Evolutionary conservation across 2,888 invertebrate species (phyloP), one percentile per base, ranked within the genome.

Genomic region (Tethea ocularis): DNA sequence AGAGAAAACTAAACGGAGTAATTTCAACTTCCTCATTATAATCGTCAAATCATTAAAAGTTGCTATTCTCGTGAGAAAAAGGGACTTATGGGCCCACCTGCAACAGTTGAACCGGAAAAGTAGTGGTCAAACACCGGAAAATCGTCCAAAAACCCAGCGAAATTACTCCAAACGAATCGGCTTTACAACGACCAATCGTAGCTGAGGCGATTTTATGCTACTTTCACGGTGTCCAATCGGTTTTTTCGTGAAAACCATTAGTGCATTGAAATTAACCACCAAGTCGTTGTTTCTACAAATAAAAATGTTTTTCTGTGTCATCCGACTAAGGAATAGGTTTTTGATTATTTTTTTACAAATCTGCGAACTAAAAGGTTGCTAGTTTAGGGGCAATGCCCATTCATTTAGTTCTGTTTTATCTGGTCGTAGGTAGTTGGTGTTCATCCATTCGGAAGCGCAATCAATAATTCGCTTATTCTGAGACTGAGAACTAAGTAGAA

Each of bases 91-190:
- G 75, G 70, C 71, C 80, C 90, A 91, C 90, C 91, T 91, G 91
- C 85, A 80, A 73, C 84, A 79, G 88, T 70, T 83, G 80, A 80
- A 91, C 86, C 91, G 89, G 89, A 88, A 91, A 91, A 88, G 77
- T 77, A 78, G 84, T 86, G 87, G 69, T 82, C 90, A 88, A 91
- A 88, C 86, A 88, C 80, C 91, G 90, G 89, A 91, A 92, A 91
- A 93, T 91, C 88, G 83, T 78, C 83, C 82, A 88, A 89, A 90
- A 89, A 85, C 88, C 46, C 88, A 73, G 86, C 86, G 82, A 89
- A 90, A 89, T 89, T 87, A 80, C 80, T 81, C 84, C 80, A 84
- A 86, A 85, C 83, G 83, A 87, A 85, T 84, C 84, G 82, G 69
- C 80, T 80, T 79, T 84, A 75, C 72, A 79, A 73, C 75, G 65